Evolutionary conservation across 2,797 vertebrate genomes (phyloP).

Genomic region (Spinibarbus caldwelli): DNA sequence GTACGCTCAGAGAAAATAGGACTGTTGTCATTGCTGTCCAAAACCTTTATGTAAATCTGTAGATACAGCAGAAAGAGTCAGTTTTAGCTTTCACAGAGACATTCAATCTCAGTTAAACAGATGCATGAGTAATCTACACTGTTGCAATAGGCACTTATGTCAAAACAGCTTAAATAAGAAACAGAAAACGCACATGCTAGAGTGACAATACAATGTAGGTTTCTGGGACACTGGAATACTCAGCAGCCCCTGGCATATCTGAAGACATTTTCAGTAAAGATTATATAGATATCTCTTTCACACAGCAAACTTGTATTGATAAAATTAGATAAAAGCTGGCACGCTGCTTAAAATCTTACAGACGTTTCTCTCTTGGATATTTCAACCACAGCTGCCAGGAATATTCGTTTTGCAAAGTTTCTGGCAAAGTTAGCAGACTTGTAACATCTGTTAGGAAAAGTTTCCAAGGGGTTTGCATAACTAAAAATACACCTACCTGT

Average conservation of each 20-base stretch:
- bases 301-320: slow-evolving; percentile 6
- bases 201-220: slow-evolving; percentile 34
- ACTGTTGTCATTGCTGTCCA: slow-evolving; percentile 95
- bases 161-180: slow-evolving; percentile 12
- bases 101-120: background rate
- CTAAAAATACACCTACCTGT: slow-evolving; percentile 88
- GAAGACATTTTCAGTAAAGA: slow-evolving; percentile 23
- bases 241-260: background rate
- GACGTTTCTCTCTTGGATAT: slow-evolving; percentile 24
- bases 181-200: background rate
- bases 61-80: slow-evolving; percentile 18
- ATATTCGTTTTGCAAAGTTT: slow-evolving; percentile 2
- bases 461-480: slow-evolving; percentile 35
- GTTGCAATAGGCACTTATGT: slow-evolving; percentile 3
- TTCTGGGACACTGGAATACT: slow-evolving; percentile 29
- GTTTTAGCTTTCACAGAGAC: slow-evolving; percentile 17
- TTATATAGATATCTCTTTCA: slow-evolving; percentile 17
- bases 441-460: slow-evolving; percentile 47
- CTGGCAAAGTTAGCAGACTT: slow-evolving; percentile 10
- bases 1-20: slow-evolving; percentile 89
- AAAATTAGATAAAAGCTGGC: slow-evolving; percentile 39
- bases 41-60: slow-evolving; percentile 91
- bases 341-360: slow-evolving; percentile 6
- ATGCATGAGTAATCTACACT: background rate
- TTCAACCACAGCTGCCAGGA: slow-evolving; percentile 8